Evolutionary conservation across 1,140 invertebrate genomes (phyloP), one percentile per base, ranked within the genome.

Genomic region (Harlomillsia oculata): DNA sequence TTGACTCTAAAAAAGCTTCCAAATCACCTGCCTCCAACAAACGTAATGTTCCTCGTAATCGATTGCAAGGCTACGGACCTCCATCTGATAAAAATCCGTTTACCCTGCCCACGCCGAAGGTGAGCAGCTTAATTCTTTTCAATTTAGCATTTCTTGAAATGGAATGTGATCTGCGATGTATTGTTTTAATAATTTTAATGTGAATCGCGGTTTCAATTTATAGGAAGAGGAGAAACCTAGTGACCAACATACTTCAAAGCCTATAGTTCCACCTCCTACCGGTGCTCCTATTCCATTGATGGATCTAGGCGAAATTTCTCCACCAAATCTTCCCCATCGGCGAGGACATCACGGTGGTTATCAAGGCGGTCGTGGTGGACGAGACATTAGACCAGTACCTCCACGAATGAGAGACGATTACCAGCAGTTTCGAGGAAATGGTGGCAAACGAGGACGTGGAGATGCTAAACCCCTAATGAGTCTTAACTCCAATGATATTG

Each of bases 71-170:
- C 3, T 65, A 65, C 46, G 63, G 63, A 9, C 63, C 63, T 3
- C 63, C 63, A 1, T 62, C 63, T 8, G 63, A 64, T 32, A 60
- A 60, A 44, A 64, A 51, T 3, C 63, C 63, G 4, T 65, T 65
- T 34, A 32, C 30, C n/a, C 21, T 39, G 6, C 18, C 36, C n/a
- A 23, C 23, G 13, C 11, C 25, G 9, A 53, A 9, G n/a, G 9
- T 34, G 32, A 9, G 32, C 32, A 9, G n/a, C 9, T 9, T n/a
- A 9, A 34, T 9, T 9, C 9, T 9, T 34, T 34, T 34, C n/a
- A n/a, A 9, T 9, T 34, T n/a, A 9, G 9, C n/a, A 34, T 34
- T 34, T 34, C 9, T 34, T 34, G n/a, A 34, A 34, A 14, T 9
- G n/a, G n/a, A n/a, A n/a, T n/a, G n/a, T n/a, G n/a, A n/a, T n/a